Evolutionary conservation across 2,888 invertebrate species (phyloP), one percentile per base, ranked within the genome.

Genomic region (Pilophorus perplexus): DNA sequence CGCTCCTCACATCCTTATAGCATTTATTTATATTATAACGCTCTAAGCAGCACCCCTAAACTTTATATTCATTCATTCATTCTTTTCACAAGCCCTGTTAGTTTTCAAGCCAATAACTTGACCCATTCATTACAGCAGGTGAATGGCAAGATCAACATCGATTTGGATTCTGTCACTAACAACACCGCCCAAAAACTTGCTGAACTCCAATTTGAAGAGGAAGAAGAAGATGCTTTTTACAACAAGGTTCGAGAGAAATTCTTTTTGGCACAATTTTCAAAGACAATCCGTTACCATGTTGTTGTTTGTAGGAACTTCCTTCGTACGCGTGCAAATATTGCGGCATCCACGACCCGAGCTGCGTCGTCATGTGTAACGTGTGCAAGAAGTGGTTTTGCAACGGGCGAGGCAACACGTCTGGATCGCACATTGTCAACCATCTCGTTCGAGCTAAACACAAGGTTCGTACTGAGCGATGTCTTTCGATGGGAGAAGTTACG

Each of bases 301-400:
- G 37, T 18, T 54, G 20, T 28, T 66, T 83, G 66, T 85, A 89
- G 76, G 92, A 96, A 77, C 79, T 97, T 69, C 97, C 98, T 1
- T 88, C 90, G 71, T 94, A 96, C 82, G 98, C 98, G 0, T 98
- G 98, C 83, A 95, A 96, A 77, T 99, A 99, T 77, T 99, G 99
- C 79, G 98, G 98, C 52, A 96, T 99, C 71, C 96, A 97, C 77
- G 97, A 98, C 76, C 96, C 95, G 0, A 87, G 91, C 71, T 94
- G 93, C 74, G 99, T 99, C 40, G 96, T 98, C 64, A 93, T 93
- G 88, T 99, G 99, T 79, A 97, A 97, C 77, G 85, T 92, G 68
- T 99, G 99, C 77, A 95, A 94, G 77, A 97, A 98, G 77, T 99
- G 99, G 99, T 99, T 99, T 77, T 99, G 99, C 78, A 99, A 99